phyloP scores from a whole-genome alignment of 2,888 invertebrate genomes.

The Orchesella flavescens region DNA sequence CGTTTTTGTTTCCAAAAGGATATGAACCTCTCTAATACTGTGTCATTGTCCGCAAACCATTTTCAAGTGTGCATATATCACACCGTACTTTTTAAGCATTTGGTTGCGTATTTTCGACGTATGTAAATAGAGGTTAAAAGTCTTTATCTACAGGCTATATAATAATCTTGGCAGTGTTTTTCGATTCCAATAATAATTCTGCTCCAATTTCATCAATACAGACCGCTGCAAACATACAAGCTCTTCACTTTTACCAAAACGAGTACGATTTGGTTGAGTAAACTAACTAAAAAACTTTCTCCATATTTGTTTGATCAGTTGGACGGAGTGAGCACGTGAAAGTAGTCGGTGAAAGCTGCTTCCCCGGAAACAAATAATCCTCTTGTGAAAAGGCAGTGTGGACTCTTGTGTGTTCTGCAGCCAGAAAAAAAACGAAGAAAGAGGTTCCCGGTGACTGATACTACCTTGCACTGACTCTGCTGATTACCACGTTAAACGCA shows the following conservation, averaged over 20 bases:
- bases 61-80: too few relatives aligned
- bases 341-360: neutral
- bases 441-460: conserved; percentile 50
- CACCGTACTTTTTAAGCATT: too few relatives aligned
- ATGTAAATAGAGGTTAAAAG: conserved; percentile 9
- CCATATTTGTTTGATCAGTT: conserved; percentile 9
- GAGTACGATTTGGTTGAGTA: too few relatives aligned
- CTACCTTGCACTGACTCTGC: conserved; percentile 50
- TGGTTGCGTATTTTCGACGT: too few relatives aligned
- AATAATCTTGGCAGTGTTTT: too few relatives aligned
- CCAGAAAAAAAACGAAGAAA: neutral
- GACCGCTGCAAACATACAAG: neutral
- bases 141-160: too few relatives aligned
- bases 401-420: neutral
- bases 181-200: too few relatives aligned
- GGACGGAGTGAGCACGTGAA: neutral
- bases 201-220: conserved; percentile 19
- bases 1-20: too few relatives aligned
- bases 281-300: conserved; percentile 18
- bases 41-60: too few relatives aligned
- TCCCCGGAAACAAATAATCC: conserved; percentile 10
- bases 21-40: too few relatives aligned
- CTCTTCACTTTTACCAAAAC: neutral
- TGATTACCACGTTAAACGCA: neutral
- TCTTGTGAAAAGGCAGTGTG: conserved; percentile 7